Percentiles rank a stretch among this genome's conserved stretches.
These are phyloP conservation scores for Anguilla anguilla DNA, from an alignment of 2,797 vertebrate genomes.

Conservation along the genomic window DNA sequence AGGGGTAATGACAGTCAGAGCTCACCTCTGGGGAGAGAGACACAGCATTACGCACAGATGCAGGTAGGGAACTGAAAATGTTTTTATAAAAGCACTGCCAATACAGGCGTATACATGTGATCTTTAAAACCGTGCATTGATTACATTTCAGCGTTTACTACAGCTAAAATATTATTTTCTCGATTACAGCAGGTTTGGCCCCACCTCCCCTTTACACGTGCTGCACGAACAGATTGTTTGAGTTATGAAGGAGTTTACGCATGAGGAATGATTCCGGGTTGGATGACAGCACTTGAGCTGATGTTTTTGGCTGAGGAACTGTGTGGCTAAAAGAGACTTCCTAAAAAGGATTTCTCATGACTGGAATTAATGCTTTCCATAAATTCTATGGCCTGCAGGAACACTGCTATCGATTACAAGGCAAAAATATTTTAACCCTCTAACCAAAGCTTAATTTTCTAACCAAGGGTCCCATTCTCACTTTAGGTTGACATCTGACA, in stretches of 20 bases:
- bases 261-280: too few species aligned
- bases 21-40: conserved; percentile 68
- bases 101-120: background rate
- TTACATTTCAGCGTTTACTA: background rate
- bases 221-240: too few species aligned
- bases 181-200: too few species aligned
- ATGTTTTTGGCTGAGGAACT: too few species aligned
- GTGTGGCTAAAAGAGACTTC: too few species aligned
- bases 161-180: too few species aligned
- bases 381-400: background rate
- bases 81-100: conserved; percentile 33
- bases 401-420: background rate
- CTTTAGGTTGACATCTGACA: background rate
- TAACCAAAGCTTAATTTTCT: background rate
- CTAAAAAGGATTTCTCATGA: too few species aligned
- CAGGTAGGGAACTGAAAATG: background rate
- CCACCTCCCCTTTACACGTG: too few species aligned
- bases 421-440: background rate
- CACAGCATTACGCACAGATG: conserved; percentile 36
- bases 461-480: background rate
- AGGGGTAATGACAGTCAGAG: conserved; percentile 77
- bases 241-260: too few species aligned
- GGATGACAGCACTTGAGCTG: too few species aligned
- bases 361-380: too few species aligned
- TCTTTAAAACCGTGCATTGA: background rate